Evolutionary conservation across 53 echinoderm and acorn worm species (phyloP), one percentile per base, ranked within the genome.

Genomic region (Holothuria scabra): DNA sequence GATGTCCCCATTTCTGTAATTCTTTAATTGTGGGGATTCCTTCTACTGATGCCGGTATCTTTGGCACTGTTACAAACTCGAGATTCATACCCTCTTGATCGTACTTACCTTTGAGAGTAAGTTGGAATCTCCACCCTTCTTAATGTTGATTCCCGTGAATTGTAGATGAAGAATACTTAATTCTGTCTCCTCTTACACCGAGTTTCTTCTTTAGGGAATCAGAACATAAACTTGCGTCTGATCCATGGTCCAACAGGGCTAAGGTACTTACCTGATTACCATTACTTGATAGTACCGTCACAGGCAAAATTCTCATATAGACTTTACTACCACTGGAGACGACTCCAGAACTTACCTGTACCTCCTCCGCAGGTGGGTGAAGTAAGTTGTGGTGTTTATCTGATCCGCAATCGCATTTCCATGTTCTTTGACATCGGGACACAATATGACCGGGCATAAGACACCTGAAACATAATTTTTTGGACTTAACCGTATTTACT

Each of bases 381-480:
- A n/a, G n/a, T n/a, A n/a, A n/a, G n/a, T n/a, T n/a, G n/a, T n/a
- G n/a, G n/a, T n/a, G n/a, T n/a, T n/a, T n/a, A n/a, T n/a, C n/a
- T n/a, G n/a, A n/a, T n/a, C n/a, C n/a, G n/a, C n/a, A n/a, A n/a
- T n/a, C n/a, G n/a, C n/a, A n/a, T n/a, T n/a, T n/a, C n/a, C n/a
- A n/a, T n/a, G n/a, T n/a, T n/a, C n/a, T n/a, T n/a, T n/a, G n/a
- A n/a, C n/a, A n/a, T n/a, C n/a, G n/a, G n/a, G n/a, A n/a, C n/a
- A n/a, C n/a, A n/a, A n/a, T n/a, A n/a, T n/a, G n/a, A n/a, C n/a
- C n/a, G n/a, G n/a, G n/a, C n/a, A n/a, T n/a, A n/a, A 87, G 60
- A 37, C 82, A 87, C 69, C 87, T 87, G 82, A 87, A 87, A 62
- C 87, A 87, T 58, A 87, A 57, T 68, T 82, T 66, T 29, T 87